phyloP scores from a whole-genome alignment of 2,113 vertebrate genomes.

The Tringa solitaria region DNA sequence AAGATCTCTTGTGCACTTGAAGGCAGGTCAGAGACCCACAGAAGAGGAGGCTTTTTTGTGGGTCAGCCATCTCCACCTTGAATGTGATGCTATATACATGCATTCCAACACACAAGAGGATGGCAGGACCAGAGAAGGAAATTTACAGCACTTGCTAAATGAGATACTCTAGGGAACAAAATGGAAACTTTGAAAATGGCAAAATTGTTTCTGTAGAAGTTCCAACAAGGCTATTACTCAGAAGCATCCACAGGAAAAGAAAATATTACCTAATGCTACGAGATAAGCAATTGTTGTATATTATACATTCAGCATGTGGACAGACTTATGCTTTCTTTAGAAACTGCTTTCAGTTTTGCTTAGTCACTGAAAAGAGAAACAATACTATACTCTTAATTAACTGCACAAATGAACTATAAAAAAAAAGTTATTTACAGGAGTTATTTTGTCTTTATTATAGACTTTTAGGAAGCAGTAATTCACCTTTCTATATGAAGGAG shows the following conservation, averaged over 20 bases:
- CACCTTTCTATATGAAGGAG: background rate
- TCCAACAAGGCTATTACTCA: background rate
- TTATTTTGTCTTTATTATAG: background rate
- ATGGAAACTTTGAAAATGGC: background rate
- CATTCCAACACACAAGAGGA: background rate
- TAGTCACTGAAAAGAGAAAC: background rate
- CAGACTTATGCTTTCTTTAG: background rate
- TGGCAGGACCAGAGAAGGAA: background rate
- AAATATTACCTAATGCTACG: background rate
- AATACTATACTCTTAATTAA: background rate
- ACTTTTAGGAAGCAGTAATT: constrained; percentile 12
- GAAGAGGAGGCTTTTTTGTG: background rate
- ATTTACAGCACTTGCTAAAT: background rate
- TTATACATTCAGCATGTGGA: background rate
- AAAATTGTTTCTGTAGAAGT: background rate
- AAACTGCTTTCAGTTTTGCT: background rate
- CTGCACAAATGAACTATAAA: background rate
- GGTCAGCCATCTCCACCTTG: background rate
- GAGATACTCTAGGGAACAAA: background rate
- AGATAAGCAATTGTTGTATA: background rate
- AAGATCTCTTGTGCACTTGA: background rate
- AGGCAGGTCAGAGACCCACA: background rate
- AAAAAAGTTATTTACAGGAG: background rate
- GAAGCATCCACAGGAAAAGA: background rate
- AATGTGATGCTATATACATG: background rate